A percentile compares a stretch with the other conserved stretches of the same genome.
These are phyloP conservation scores for Micoletzkya japonica DNA, from an alignment of 2,888 invertebrate genomes.

Conservation along the genomic window DNA sequence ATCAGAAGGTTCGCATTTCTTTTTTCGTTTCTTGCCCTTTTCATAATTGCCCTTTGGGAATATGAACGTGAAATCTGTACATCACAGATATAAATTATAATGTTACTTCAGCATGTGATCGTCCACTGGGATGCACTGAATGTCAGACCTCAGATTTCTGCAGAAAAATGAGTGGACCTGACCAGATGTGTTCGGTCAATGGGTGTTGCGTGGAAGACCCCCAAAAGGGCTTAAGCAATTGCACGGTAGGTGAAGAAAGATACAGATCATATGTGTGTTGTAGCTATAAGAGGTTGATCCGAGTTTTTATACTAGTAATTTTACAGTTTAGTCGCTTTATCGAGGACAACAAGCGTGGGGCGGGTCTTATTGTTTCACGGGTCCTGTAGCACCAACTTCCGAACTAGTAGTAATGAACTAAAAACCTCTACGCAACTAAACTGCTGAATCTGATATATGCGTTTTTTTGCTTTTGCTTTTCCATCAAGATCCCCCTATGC, in stretches of 20 bases:
- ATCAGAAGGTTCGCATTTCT: conserved; percentile 6
- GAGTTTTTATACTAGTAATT: background rate
- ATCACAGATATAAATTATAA: background rate
- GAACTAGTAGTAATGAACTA: too few relatives aligned
- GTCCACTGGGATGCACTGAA: conserved; percentile 21
- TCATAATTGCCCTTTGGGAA: background rate
- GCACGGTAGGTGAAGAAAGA: background rate
- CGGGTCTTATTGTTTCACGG: background rate
- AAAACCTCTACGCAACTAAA: too few relatives aligned
- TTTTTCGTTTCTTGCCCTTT: background rate
- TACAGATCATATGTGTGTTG: background rate
- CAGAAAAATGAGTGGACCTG: conserved; percentile 5
- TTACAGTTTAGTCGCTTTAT: background rate
- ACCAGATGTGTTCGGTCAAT: conserved; percentile 23
- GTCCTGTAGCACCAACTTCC: too few relatives aligned
- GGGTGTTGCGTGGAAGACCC: conserved; percentile 27
- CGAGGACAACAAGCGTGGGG: background rate
- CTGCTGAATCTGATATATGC: too few relatives aligned
- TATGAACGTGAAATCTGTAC: background rate
- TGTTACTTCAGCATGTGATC: conserved; percentile 23
- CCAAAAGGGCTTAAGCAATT: conserved; percentile 25
- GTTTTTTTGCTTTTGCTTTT: background rate
- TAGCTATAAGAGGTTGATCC: too few relatives aligned
- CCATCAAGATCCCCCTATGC: background rate
- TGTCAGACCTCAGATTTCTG: conserved; percentile 27